Conservation (phyloP, 1,140 invertebrate species). For the Cotesia chilonis region DNA sequence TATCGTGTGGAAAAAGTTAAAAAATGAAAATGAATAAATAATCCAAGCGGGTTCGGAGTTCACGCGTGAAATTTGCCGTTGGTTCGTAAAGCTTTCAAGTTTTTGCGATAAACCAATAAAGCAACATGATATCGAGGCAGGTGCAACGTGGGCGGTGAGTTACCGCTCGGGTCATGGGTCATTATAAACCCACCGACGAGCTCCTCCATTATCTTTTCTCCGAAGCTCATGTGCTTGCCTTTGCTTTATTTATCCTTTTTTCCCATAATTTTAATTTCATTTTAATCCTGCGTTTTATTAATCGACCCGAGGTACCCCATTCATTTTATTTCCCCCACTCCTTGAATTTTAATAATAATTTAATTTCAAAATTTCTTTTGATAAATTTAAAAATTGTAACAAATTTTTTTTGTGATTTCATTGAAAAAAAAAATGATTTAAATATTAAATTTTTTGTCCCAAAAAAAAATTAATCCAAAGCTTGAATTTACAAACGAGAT, state of each 20-base stretch:
- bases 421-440: too few species aligned
- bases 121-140: conserved; percentile 55
- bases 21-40: not conserved
- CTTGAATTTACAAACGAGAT: conserved; percentile 5
- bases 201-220: conserved; percentile 45
- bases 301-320: too few species aligned
- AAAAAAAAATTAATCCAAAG: too few species aligned
- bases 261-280: too few species aligned
- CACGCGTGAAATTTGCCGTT: conserved; percentile 3
- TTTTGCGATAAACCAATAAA: conserved; percentile 60
- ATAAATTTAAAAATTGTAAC: too few species aligned
- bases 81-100: conserved; percentile 16
- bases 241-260: not conserved
- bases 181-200: conserved; percentile 44
- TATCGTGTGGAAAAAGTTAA: too few species aligned
- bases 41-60: not conserved
- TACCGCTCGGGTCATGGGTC: conserved; percentile 59
- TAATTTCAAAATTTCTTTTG: too few species aligned
- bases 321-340: too few species aligned
- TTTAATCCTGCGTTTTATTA: too few species aligned
- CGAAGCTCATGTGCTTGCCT: conserved; percentile 5
- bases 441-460: too few species aligned
- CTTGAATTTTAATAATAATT: too few species aligned
- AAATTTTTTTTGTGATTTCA: too few species aligned
- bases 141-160: conserved; percentile 64